Conservation (phyloP, 1,140 invertebrate species). For the Drosophila littoralis region DNA sequence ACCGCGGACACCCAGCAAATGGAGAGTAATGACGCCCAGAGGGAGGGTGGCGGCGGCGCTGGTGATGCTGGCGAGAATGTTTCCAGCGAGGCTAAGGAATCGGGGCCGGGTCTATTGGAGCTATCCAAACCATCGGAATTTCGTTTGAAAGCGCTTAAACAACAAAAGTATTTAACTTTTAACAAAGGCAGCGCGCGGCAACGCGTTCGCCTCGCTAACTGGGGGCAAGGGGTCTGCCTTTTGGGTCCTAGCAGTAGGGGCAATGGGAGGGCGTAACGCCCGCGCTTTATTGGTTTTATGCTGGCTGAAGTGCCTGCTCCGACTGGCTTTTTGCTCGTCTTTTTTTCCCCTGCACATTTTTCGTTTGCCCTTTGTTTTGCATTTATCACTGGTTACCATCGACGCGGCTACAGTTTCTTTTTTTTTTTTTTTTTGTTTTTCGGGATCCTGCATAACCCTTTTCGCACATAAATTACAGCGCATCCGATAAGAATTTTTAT, state of each 20-base stretch:
- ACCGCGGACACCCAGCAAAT: constrained; percentile 66
- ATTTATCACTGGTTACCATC: constrained; percentile 80
- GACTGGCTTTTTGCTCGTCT: constrained; percentile 20
- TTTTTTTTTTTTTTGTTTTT: constrained; percentile 27
- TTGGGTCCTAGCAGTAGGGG: not conserved
- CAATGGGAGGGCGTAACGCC: constrained; percentile 29
- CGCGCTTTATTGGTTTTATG: constrained; percentile 73
- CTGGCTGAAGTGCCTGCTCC: constrained; percentile 43
- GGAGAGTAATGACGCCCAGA: constrained; percentile 62
- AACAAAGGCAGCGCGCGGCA: constrained; percentile 69
- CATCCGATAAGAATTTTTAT: constrained; percentile 84
- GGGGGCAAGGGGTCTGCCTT: not conserved
- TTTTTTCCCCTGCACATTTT: constrained; percentile 64
- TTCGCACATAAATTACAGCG: constrained; percentile 84
- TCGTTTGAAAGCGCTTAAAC: constrained; percentile 83
- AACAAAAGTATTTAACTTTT: constrained; percentile 84
- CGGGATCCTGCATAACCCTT: constrained; percentile 75
- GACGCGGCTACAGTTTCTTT: constrained; percentile 68
- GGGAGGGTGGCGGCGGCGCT: constrained; percentile 32
- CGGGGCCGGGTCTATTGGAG: constrained; percentile 78
- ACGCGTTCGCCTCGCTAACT: constrained; percentile 36
- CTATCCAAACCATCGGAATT: constrained; percentile 84
- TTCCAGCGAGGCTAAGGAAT: constrained; percentile 74
- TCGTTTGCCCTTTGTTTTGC: constrained; percentile 79
- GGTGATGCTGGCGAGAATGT: constrained; percentile 65